Conservation (phyloP, 2,797 vertebrate species). For the Rhinichthys osculus region DNA sequence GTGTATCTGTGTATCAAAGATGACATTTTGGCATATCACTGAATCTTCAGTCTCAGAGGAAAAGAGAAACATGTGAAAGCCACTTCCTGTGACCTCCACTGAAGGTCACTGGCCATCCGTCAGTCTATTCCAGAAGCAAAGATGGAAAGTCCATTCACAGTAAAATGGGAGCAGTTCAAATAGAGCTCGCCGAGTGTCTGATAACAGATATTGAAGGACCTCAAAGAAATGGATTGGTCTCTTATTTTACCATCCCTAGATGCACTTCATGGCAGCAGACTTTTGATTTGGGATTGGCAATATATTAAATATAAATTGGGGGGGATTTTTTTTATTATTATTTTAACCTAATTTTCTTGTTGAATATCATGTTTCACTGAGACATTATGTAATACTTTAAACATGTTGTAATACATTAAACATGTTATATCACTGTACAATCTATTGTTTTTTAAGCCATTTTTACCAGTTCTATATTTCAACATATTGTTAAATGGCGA, state of each 20-base stretch:
- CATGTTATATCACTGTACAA: too few relatives aligned
- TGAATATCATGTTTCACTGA: too few relatives aligned
- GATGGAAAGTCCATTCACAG: conserved; percentile 52
- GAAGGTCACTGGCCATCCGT: conserved; percentile 54
- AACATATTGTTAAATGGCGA: too few relatives aligned
- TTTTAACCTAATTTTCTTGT: too few relatives aligned
- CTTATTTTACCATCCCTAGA: not conserved
- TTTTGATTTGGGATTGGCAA: too few relatives aligned
- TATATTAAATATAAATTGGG: not conserved
- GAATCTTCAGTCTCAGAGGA: conserved; percentile 31
- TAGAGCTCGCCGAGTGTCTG: conserved; percentile 31
- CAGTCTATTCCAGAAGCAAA: conserved; percentile 49
- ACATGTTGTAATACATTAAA: too few relatives aligned
- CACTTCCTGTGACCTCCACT: conserved; percentile 34
- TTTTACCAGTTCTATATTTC: too few relatives aligned
- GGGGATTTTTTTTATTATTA: fast-evolving
- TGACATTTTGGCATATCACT: conserved; percentile 54
- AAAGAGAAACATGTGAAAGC: conserved; percentile 35
- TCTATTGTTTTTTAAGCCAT: too few relatives aligned
- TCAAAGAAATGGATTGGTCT: conserved; percentile 22
- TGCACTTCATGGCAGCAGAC: too few relatives aligned
- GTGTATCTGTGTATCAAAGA: conserved; percentile 51
- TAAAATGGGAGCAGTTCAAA: conserved; percentile 40
- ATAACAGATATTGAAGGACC: conserved; percentile 46
- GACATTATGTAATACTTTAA: too few relatives aligned